Evolutionary conservation across 2,888 invertebrate species (phyloP), one percentile per base, ranked within the genome.

Genomic region (Andricus curvator): DNA sequence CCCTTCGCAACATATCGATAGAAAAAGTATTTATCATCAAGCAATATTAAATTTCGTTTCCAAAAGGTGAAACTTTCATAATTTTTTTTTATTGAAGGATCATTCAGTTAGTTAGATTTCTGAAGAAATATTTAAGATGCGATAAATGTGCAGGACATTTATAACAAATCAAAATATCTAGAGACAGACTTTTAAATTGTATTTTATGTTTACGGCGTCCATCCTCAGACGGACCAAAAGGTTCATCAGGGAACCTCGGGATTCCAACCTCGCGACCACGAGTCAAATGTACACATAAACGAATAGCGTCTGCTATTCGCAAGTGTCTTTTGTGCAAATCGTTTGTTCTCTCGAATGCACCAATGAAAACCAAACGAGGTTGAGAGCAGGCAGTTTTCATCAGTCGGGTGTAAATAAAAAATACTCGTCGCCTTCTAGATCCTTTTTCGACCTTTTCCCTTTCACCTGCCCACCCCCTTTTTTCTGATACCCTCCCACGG

Each of bases 341-440:
- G 67, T 83, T 82, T 81, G 70, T 77, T 80, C 78, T 78, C 64
- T 81, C 22, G 64, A 56, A 33, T 74, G 74, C 74, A 15, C 76
- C 41, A 48, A 25, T 48, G 80, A 51, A 78, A 82, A 77, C 56
- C 79, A 81, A 80, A 80, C 80, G 78, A 79, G 80, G 80, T 81
- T 82, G 81, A 80, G 79, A 78, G 80, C 76, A 33, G 37, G 64
- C 25, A 62, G 62, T 79, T 79, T 79, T 79, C 74, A 74, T 79
- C 76, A 74, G 74, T n/a, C 22, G 13, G 25, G 65, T 29, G 41
- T 65, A 60, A 60, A 60, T 76, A 76, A 65, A 65, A 78, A 64
- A 25, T 29, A 20, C 37, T 37, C 11, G 25, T 78, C 22, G 41
- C n/a, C n/a, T 65, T 65, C 44, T 64, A 22, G 29, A 17, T 64